Percentiles rank a stretch among this genome's conserved stretches.
Conservation (phyloP, 2,888 invertebrate species). For the Tigriopus californicus region DNA sequence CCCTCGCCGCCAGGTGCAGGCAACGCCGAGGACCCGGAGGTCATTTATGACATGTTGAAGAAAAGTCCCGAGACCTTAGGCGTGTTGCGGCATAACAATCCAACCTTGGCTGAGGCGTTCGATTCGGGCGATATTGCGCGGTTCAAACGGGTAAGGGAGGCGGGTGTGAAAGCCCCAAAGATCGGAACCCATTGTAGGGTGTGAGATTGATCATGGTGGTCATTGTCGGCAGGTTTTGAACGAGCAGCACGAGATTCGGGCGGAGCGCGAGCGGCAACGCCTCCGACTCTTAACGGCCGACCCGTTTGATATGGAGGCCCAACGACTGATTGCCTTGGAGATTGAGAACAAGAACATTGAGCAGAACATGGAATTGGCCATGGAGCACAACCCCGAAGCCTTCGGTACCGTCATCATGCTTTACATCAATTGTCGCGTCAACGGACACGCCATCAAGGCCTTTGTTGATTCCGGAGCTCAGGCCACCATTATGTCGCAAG, state of each 20-base stretch:
- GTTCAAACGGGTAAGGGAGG: conserved; percentile 31
- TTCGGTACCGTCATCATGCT: conserved; percentile 96
- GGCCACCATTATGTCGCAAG: conserved; percentile 92
- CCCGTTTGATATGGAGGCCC: conserved; percentile 88
- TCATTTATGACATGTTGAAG: conserved; percentile 65
- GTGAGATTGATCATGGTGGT: not conserved
- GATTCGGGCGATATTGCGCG: conserved; percentile 40
- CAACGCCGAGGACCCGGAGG: conserved; percentile 56
- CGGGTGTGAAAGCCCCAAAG: not conserved
- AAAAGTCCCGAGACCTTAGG: conserved; percentile 79
- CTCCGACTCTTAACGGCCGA: conserved; percentile 76
- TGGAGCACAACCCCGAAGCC: conserved; percentile 95
- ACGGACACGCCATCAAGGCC: conserved; percentile 88
- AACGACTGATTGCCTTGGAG: conserved; percentile 62
- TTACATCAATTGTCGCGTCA: conserved; percentile 89
- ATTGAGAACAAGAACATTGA: conserved; percentile 56
- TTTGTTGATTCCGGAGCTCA: conserved; percentile 96
- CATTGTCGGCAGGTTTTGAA: conserved; percentile 37
- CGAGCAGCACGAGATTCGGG: conserved; percentile 61
- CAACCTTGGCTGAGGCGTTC: conserved; percentile 72
- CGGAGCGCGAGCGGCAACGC: conserved; percentile 61
- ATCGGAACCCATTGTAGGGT: conserved; percentile 3
- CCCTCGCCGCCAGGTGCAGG: not conserved
- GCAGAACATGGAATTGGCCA: conserved; percentile 94
- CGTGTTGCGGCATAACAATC: conserved; percentile 77